Base-by-base conservation (phyloP, 2,113 vertebrate genomes). In the Amphiprion ocellaris region DNA sequence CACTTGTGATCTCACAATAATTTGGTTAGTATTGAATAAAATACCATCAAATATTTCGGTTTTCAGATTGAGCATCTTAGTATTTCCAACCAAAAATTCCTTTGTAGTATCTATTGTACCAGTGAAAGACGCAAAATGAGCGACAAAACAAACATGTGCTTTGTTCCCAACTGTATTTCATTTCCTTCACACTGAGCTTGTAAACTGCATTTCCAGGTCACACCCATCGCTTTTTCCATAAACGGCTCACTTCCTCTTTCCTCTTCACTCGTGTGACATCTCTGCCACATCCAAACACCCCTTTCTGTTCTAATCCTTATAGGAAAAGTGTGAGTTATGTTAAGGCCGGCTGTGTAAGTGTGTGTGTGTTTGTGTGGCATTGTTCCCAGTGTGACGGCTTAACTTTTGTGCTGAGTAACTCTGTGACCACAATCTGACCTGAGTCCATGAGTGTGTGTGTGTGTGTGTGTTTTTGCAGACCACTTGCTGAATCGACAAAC, bases 331-430 rank as follows among this genome's bases (percentile, higher is more conserved):
- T 64, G 39, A 64, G 64, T 72, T 77, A 23, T 72, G 76, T 77
- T 76, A 55, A 66, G 44, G 49, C 33, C 44, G 19, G 12, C 39
- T 70, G 50, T 63, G 52, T 54, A 58, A 65, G 62, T 64, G 52
- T 15, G 5, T 81, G 50, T 68, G 63, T 69, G 55, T 71, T 73
- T 54, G 67, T 77, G 52, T 74, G 33, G 58, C 79, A 81, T 86
- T 90, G 87, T 85, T 82, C 46, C 30, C 54, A 56, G 70, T 77
- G 73, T 72, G 78, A 87, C 83, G 83, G 86, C 70, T 91, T 90
- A 90, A 76, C 77, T 81, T 90, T 87, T 77, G 60, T 91, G 83
- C 89, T 90, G 86, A 92, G 74, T 77, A 89, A 87, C 77, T 60
- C 53, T 55, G 54, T 87, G 76, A 64, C 69, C 77, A 75, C 63